Evolutionary conservation across 1,140 invertebrate species (phyloP).

Genomic region (Pantala flavescens): DNA sequence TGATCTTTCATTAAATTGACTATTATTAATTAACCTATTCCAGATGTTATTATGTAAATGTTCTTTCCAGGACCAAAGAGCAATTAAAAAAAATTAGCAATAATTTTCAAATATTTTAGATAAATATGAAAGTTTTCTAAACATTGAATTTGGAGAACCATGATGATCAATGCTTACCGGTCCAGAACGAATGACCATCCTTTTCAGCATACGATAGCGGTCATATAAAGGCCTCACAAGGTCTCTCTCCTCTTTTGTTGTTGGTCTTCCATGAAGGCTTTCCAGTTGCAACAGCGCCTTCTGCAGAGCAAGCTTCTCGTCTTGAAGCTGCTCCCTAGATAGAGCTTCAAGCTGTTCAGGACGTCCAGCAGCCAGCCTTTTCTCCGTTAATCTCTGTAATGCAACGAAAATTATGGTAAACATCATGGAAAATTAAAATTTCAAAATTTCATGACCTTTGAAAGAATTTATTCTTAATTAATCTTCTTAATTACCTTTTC

Average conservation of each 20-base stretch:
- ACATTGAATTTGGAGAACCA: no score
- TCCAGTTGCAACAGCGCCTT: constrained; percentile 81
- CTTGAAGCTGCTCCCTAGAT: constrained; percentile 61
- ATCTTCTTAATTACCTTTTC: constrained; percentile 43
- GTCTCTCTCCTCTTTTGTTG: constrained; percentile 67
- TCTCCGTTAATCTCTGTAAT: constrained; percentile 54
- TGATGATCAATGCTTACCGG: constrained; percentile 48
- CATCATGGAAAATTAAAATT: not conserved
- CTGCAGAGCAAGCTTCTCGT: constrained; percentile 87
- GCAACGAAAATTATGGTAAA: not conserved
- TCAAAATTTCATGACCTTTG: not conserved
- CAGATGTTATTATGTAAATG: no score
- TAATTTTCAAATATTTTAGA: no score
- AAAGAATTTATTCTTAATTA: constrained; percentile 14
- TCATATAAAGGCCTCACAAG: constrained; percentile 81
- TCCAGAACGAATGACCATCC: constrained; percentile 55
- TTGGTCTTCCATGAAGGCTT: constrained; percentile 72
- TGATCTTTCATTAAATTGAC: no score
- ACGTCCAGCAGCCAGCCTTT: constrained; percentile 54
- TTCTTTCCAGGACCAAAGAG: no score
- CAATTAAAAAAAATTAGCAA: no score
- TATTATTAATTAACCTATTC: no score
- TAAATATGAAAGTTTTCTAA: no score
- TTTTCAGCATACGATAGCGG: constrained; percentile 75
- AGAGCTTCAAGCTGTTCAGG: constrained; percentile 60